Percentiles rank a stretch among this genome's conserved stretches.
phyloP scores from a whole-genome alignment of 2,113 vertebrate genomes.

The Boulengeromyrus knoepffleri region DNA sequence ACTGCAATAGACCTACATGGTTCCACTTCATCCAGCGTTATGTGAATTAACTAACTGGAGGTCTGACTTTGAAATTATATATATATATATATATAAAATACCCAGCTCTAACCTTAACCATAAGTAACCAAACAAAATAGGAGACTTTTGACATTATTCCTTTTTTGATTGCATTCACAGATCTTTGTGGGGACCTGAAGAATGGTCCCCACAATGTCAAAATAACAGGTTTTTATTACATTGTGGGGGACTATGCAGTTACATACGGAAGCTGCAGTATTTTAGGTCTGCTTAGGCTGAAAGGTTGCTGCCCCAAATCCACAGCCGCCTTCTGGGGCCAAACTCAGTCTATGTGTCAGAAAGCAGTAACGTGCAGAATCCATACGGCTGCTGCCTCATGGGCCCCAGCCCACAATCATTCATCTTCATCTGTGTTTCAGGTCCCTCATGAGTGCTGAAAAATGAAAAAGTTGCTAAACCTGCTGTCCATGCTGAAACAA shows the following conservation, averaged over 20 bases:
- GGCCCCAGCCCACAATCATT: not conserved
- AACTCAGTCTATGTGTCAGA: not conserved
- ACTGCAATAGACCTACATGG: constrained; percentile 41
- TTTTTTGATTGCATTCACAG: too few relatives aligned
- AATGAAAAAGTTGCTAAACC: not conserved
- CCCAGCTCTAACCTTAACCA: too few relatives aligned
- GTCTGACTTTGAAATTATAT: not conserved
- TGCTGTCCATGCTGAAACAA: too few relatives aligned
- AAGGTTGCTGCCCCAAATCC: not conserved
- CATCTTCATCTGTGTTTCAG: not conserved
- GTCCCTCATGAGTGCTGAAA: not conserved
- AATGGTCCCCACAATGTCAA: too few relatives aligned
- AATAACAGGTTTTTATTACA: too few relatives aligned
- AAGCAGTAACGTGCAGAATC: not conserved
- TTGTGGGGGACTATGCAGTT: not conserved
- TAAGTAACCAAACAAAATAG: too few relatives aligned
- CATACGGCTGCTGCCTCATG: not conserved
- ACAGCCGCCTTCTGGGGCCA: not conserved
- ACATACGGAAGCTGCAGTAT: not conserved
- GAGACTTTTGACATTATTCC: too few relatives aligned
- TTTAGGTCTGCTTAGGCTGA: not conserved
- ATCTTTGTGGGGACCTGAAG: too few relatives aligned
- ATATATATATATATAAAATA: not conserved
- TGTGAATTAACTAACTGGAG: constrained; percentile 42
- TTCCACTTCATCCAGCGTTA: constrained; percentile 40